Percentiles rank a stretch among this genome's conserved stretches.
Evolutionary conservation across 1,140 invertebrate genomes (phyloP).

Genomic region (Pseudomyrmex flavicornis): DNA sequence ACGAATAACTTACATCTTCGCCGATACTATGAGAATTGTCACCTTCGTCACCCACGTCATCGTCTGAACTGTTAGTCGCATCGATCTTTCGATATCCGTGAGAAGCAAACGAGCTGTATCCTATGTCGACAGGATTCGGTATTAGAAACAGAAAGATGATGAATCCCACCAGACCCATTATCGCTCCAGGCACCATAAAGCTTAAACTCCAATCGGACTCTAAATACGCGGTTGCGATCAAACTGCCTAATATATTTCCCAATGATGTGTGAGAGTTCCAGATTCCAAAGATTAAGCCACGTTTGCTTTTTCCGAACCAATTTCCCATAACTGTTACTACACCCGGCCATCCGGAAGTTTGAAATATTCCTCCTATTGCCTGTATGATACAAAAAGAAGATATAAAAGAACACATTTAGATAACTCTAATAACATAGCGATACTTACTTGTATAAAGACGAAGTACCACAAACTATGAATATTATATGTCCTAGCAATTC

Average conservation of each 20-base stretch:
- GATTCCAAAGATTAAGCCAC: conserved; percentile 97
- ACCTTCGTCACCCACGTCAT: conserved; percentile 70
- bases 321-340: conserved; percentile 97
- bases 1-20: conserved; percentile 79
- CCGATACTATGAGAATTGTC: conserved; percentile 64
- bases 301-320: conserved; percentile 97
- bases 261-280: conserved; percentile 99
- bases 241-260: conserved; percentile 95
- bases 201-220: conserved; percentile 95
- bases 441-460: conserved; percentile 92
- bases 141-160: conserved; percentile 95
- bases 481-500: conserved; percentile 92
- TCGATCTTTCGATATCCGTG: conserved; percentile 78
- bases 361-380: conserved; percentile 93
- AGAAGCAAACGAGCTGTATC: conserved; percentile 85
- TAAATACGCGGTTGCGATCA: conserved; percentile 95
- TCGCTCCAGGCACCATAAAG: conserved; percentile 96
- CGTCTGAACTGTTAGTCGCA: conserved; percentile 78
- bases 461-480: conserved; percentile 96
- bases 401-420: neutral
- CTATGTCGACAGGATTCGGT: conserved; percentile 91
- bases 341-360: conserved; percentile 97
- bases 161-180: conserved; percentile 92
- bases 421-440: neutral
- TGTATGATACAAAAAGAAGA: conserved; percentile 79